Conservation (phyloP, 2,888 invertebrate genomes). For the Trimorus sp. region DNA sequence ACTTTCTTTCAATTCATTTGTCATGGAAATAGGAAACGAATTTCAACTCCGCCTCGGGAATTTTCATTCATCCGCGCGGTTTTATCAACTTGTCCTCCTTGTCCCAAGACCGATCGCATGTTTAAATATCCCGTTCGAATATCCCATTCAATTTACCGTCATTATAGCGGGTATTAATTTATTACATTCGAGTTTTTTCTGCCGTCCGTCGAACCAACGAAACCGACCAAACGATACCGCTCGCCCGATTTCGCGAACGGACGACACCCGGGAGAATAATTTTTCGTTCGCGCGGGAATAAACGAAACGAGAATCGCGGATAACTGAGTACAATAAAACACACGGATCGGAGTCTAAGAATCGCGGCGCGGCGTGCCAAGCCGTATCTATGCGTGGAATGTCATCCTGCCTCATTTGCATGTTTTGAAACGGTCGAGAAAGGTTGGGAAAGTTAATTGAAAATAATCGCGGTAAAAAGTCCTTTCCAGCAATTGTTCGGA, state of each 20-base stretch:
- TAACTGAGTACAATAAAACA: slow-evolving; percentile 56
- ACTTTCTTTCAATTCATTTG: neutral
- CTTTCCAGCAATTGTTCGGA: slow-evolving; percentile 56
- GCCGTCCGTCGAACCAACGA: no score
- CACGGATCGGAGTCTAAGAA: slow-evolving; percentile 37
- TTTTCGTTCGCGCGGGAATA: slow-evolving; percentile 28
- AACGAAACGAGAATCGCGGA: slow-evolving; percentile 37
- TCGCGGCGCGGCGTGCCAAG: slow-evolving; percentile 40
- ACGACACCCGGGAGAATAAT: neutral
- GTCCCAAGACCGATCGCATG: neutral
- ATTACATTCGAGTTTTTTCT: neutral
- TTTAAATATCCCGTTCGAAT: slow-evolving; percentile 16
- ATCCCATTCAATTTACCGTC: slow-evolving; percentile 17
- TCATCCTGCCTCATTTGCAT: slow-evolving; percentile 65
- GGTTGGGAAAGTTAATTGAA: slow-evolving; percentile 66
- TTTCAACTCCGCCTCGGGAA: neutral
- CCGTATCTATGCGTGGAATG: slow-evolving; percentile 64
- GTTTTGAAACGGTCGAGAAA: slow-evolving; percentile 66
- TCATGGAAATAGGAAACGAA: slow-evolving; percentile 1
- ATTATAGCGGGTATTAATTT: slow-evolving; percentile 4
- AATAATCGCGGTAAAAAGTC: slow-evolving; percentile 53
- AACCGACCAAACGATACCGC: neutral
- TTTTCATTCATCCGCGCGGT: neutral
- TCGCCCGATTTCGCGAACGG: neutral
- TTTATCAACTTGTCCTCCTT: neutral